A percentile compares a stretch with the other conserved stretches of the same genome.
Evolutionary conservation across 2,888 invertebrate genomes (phyloP).

Genomic region (Dicranocentrus wangi): DNA sequence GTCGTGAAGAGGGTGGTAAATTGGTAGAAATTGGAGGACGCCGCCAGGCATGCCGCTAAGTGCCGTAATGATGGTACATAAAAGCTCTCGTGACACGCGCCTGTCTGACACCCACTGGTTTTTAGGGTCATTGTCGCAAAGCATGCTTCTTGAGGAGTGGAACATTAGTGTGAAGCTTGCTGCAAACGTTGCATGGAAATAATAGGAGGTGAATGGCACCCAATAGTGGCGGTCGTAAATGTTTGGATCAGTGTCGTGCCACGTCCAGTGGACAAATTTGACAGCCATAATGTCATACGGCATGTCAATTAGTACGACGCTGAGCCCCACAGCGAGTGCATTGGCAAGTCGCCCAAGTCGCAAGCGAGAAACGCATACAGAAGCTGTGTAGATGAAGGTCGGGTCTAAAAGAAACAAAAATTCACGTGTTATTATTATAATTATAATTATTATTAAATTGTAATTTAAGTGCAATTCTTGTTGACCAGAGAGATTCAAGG

Average conservation of each 20-base stretch:
- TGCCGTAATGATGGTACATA: slow-evolving; percentile 79
- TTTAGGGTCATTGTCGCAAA: slow-evolving; percentile 67
- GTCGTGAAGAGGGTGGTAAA: slow-evolving; percentile 87
- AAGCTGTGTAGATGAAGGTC: slow-evolving; percentile 77
- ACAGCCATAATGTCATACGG: slow-evolving; percentile 87
- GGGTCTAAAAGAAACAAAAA: slow-evolving; percentile 75
- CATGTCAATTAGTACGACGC: slow-evolving; percentile 83
- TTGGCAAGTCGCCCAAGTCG: slow-evolving; percentile 77
- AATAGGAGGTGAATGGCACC: slow-evolving; percentile 90
- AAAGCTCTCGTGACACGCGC: slow-evolving; percentile 76
- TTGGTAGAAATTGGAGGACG: slow-evolving; percentile 81
- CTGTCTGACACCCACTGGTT: slow-evolving; percentile 70
- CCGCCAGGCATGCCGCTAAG: slow-evolving; percentile 84
- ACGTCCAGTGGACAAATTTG: slow-evolving; percentile 87
- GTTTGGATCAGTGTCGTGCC: slow-evolving; percentile 86
- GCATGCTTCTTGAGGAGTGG: slow-evolving; percentile 77
- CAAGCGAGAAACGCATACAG: slow-evolving; percentile 76
- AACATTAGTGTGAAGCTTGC: slow-evolving; percentile 83
- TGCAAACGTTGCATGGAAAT: slow-evolving; percentile 85
- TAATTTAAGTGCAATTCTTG: too few relatives aligned
- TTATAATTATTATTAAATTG: neutral
- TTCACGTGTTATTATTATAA: neutral
- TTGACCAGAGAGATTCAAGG: too few relatives aligned
- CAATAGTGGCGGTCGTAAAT: slow-evolving; percentile 84
- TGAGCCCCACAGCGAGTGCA: slow-evolving; percentile 78